Percentiles rank a stretch among this genome's conserved stretches.
phyloP scores from a whole-genome alignment of 2,888 invertebrate species.

The Eupithecia centaureata region DNA sequence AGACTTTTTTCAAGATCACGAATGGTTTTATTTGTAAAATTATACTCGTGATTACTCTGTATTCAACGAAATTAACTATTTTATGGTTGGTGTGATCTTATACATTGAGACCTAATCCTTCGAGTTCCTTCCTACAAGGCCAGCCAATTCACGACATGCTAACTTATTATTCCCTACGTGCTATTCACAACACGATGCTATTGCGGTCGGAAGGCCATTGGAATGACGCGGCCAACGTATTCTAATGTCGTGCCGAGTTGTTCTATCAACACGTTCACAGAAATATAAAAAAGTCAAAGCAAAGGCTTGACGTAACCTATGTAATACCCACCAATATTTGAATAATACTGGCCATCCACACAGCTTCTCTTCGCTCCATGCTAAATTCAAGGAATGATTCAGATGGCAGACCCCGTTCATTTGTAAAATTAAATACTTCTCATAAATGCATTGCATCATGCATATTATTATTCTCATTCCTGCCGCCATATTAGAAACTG shows the following conservation, averaged over 20 bases:
- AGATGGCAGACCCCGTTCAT: background rate
- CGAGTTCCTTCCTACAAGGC: conserved; percentile 1
- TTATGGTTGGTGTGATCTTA: background rate
- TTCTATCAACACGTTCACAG: conserved; percentile 41
- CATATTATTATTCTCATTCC: background rate
- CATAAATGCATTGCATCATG: background rate
- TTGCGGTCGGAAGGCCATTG: conserved; percentile 56
- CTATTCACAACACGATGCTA: conserved; percentile 35
- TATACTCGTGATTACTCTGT: no score
- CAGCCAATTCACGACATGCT: conserved; percentile 2
- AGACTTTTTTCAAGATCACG: no score
- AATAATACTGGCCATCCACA: no score
- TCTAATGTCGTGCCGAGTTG: conserved; percentile 54
- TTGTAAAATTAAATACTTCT: background rate
- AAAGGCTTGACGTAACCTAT: background rate
- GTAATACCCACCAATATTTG: background rate
- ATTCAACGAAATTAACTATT: background rate
- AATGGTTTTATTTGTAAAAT: no score
- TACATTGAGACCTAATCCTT: background rate
- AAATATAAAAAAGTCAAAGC: background rate
- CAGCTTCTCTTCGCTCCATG: no score
- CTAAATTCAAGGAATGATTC: no score
- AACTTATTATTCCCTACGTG: conserved; percentile 20
- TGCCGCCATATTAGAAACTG: background rate
- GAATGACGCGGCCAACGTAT: conserved; percentile 58